Evolutionary conservation across 2,113 vertebrate species (phyloP).

Genomic region (Proteles cristata): DNA sequence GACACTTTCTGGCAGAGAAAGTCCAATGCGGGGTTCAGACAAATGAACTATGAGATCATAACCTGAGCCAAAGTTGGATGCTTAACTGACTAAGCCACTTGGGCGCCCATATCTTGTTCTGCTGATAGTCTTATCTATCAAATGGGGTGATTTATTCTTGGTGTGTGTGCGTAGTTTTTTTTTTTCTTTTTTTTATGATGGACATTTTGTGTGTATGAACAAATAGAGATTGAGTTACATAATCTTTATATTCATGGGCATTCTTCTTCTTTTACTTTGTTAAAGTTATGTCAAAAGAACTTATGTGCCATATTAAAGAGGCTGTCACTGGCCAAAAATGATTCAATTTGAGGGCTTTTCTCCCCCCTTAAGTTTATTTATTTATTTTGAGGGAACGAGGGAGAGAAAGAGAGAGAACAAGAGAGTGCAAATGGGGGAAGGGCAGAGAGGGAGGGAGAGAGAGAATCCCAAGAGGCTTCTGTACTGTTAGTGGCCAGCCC

Average conservation of each 20-base stretch:
- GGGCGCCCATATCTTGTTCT: background rate
- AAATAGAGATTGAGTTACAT: background rate
- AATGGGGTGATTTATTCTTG: background rate
- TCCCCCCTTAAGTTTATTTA: too few relatives aligned
- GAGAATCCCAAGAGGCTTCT: too few relatives aligned
- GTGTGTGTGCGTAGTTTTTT: background rate
- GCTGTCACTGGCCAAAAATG: background rate
- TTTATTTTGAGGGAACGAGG: too few relatives aligned
- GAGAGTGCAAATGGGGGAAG: too few relatives aligned
- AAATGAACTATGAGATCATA: too few relatives aligned
- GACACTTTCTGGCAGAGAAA: too few relatives aligned
- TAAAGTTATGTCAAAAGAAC: background rate
- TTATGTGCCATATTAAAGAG: background rate
- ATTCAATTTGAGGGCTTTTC: background rate
- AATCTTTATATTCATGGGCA: background rate
- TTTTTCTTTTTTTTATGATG: background rate
- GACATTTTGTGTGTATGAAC: background rate
- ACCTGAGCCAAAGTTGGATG: too few relatives aligned
- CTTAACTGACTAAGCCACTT: too few relatives aligned
- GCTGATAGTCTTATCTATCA: background rate
- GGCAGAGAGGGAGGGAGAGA: too few relatives aligned
- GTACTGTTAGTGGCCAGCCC: too few relatives aligned
- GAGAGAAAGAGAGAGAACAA: too few relatives aligned
- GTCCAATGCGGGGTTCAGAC: too few relatives aligned
- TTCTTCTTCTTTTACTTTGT: background rate